Conservation (phyloP, 1,140 invertebrate genomes). For the Forficula auricularia region DNA sequence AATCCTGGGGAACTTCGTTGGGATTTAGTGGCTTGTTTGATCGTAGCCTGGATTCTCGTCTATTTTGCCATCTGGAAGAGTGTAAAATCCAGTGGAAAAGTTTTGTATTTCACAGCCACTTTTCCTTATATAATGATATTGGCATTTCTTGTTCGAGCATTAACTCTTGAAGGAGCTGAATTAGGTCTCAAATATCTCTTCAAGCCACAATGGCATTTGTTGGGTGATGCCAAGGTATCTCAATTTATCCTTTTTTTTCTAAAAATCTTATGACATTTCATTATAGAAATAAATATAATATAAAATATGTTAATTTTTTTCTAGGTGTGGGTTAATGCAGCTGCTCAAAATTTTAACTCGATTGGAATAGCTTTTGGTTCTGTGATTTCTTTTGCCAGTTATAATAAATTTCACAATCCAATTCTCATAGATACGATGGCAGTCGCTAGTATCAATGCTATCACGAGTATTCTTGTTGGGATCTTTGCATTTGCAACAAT, state of each 20-base stretch:
- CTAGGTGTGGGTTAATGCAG: slow-evolving; percentile 77
- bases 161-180: slow-evolving; percentile 65
- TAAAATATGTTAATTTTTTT: slow-evolving; percentile 14
- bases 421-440: slow-evolving; percentile 69
- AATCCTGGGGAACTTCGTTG: slow-evolving; percentile 61
- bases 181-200: slow-evolving; percentile 69
- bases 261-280: slow-evolving; percentile 1
- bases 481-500: slow-evolving; percentile 76
- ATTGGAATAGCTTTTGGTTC: slow-evolving; percentile 81
- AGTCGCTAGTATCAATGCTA: slow-evolving; percentile 61
- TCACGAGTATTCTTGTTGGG: slow-evolving; percentile 68
- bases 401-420: slow-evolving; percentile 82
- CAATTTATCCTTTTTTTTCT: slow-evolving; percentile 3
- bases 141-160: slow-evolving; percentile 56
- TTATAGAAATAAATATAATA: not conserved
- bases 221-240: slow-evolving; percentile 59
- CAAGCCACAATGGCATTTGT: slow-evolving; percentile 64
- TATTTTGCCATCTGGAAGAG: slow-evolving; percentile 89
- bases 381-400: slow-evolving; percentile 87
- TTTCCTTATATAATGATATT: slow-evolving; percentile 67
- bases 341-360: slow-evolving; percentile 84
- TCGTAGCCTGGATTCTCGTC: slow-evolving; percentile 75
- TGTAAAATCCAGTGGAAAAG: slow-evolving; percentile 61
- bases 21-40: slow-evolving; percentile 69
- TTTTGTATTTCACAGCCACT: slow-evolving; percentile 74